Conservation (phyloP, 2,888 invertebrate species). For the Brenthis hecate region DNA sequence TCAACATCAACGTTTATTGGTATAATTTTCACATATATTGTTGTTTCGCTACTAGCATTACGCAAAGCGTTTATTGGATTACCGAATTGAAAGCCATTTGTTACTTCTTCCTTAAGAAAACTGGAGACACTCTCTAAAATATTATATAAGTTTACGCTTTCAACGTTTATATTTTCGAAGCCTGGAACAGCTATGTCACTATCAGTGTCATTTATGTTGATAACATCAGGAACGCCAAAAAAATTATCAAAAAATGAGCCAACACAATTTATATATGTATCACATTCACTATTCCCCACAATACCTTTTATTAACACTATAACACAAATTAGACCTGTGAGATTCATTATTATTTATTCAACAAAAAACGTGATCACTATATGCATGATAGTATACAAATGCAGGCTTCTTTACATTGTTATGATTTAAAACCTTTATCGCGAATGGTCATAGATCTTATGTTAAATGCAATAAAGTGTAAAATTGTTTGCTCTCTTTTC, state of each 20-base stretch:
- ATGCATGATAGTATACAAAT: constrained; percentile 59
- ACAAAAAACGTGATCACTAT: constrained; percentile 54
- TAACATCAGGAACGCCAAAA: constrained; percentile 43
- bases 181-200: constrained; percentile 28
- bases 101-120: constrained; percentile 53
- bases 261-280: constrained; percentile 53
- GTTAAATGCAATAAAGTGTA: constrained; percentile 26
- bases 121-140: constrained; percentile 51
- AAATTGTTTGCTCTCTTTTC: constrained; percentile 25
- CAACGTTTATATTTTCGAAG: constrained; percentile 36
- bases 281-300: constrained; percentile 56
- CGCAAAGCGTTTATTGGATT: constrained; percentile 41
- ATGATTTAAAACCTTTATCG: constrained; percentile 28
- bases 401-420: constrained; percentile 46
- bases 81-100: constrained; percentile 42
- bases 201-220: constrained; percentile 21
- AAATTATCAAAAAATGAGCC: constrained; percentile 50
- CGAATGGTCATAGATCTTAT: constrained; percentile 17
- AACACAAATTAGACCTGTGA: constrained; percentile 37
- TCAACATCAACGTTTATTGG: constrained; percentile 45
- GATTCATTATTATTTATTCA: constrained; percentile 44
- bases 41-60: constrained; percentile 51
- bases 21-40: constrained; percentile 56
- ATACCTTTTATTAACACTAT: constrained; percentile 44
- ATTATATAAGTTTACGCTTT: constrained; percentile 45